phyloP scores from a whole-genome alignment of 1,140 invertebrate species.

The Camponotus vicinus region DNA sequence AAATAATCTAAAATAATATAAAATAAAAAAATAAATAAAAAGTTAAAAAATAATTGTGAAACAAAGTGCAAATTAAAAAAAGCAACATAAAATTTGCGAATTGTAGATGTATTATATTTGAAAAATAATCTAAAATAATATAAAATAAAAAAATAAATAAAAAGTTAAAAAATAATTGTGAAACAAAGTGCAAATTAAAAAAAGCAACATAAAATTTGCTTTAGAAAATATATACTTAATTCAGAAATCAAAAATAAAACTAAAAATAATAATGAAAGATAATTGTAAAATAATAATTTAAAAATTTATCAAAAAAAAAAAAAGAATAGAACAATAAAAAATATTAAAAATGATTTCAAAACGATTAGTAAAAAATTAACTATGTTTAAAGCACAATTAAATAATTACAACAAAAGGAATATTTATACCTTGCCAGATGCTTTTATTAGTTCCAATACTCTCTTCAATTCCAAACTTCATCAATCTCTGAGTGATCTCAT shows the following conservation, averaged over 20 bases:
- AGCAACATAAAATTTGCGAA: no score
- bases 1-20: neutral
- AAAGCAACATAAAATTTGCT: neutral
- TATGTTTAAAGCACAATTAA: neutral
- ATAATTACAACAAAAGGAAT: neutral
- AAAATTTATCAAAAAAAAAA: no score
- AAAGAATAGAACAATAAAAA: neutral
- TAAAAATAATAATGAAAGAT: neutral
- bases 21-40: neutral
- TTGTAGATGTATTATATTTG: neutral
- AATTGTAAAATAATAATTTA: neutral
- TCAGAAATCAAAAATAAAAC: neutral
- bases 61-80: no score
- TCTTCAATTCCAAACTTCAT: slow-evolving; percentile 85
- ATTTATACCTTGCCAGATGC: slow-evolving; percentile 82
- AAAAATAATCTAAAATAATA: neutral
- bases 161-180: neutral
- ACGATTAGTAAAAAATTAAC: neutral
- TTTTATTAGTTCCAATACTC: slow-evolving; percentile 77
- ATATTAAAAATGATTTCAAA: neutral
- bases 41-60: neutral
- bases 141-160: neutral
- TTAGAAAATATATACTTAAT: no score
- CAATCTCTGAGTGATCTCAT: slow-evolving; percentile 91
- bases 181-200: neutral